These are phyloP conservation scores for Peromyscus melanophrys DNA, from an alignment of 2,797 vertebrate genomes.

Conservation along the genomic window DNA sequence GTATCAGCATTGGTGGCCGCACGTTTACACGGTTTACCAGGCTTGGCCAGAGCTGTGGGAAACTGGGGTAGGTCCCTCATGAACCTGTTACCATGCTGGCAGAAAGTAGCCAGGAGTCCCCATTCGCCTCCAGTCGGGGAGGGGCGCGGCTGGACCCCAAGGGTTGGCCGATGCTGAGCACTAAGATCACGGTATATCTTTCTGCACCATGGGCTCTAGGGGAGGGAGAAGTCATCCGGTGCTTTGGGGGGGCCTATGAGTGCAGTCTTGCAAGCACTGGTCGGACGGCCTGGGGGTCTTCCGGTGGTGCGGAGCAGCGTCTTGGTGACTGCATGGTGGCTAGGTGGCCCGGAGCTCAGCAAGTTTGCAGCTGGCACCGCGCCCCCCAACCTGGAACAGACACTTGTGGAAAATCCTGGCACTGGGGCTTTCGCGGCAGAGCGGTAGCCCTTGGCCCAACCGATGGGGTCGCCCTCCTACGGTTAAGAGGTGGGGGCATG, in stretches of 20 bases:
- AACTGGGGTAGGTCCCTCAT: not conserved
- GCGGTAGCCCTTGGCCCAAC: slow-evolving; percentile 29
- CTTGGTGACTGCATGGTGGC: not conserved
- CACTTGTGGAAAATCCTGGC: slow-evolving; percentile 83
- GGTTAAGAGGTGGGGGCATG: not conserved
- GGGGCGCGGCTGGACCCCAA: slow-evolving; percentile 8
- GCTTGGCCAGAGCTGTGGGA: not conserved
- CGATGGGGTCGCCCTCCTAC: slow-evolving; percentile 4
- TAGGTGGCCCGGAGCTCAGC: not conserved
- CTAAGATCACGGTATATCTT: not conserved
- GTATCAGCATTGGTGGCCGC: slow-evolving; percentile 58
- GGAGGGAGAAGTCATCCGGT: not conserved
- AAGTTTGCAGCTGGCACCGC: slow-evolving; percentile 79
- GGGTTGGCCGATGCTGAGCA: fast-evolving
- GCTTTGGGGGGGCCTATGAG: not conserved
- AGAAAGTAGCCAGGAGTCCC: slow-evolving; percentile 13
- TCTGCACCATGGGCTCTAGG: not conserved
- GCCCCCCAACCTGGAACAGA: slow-evolving; percentile 65
- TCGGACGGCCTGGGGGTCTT: not conserved
- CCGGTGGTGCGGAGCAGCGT: not conserved
- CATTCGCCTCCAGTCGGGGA: not conserved
- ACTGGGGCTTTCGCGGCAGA: not conserved
- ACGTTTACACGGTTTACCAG: not conserved
- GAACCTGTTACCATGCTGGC: slow-evolving; percentile 75
- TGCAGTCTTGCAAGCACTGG: not conserved